Percentiles rank a stretch among this genome's conserved stretches.
Evolutionary conservation across 2,113 vertebrate species (phyloP).

Genomic region (Gallinago media): DNA sequence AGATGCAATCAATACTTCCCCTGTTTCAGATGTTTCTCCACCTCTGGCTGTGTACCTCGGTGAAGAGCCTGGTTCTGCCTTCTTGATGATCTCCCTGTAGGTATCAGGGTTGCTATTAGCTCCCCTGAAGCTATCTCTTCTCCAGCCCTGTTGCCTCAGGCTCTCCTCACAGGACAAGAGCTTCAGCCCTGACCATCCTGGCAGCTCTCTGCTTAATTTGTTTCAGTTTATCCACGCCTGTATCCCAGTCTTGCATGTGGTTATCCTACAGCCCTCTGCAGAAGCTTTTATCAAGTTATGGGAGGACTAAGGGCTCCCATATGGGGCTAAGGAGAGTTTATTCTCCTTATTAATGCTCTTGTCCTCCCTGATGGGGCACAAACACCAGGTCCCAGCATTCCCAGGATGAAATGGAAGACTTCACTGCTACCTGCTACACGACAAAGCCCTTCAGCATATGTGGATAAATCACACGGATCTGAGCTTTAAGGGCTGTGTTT

Average conservation of each 20-base stretch:
- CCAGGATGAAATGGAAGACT: background rate
- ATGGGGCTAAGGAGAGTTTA: background rate
- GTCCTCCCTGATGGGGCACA: background rate
- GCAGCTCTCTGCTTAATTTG: background rate
- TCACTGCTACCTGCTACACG: background rate
- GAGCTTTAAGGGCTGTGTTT: background rate
- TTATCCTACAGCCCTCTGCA: background rate
- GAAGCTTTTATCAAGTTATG: background rate
- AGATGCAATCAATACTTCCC: background rate
- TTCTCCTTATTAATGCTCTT: background rate
- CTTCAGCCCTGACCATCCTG: background rate
- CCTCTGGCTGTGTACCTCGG: background rate
- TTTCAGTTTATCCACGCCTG: background rate
- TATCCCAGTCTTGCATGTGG: background rate
- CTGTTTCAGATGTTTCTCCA: background rate
- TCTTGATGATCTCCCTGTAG: background rate
- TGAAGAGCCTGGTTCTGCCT: background rate
- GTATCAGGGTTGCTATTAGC: rapidly evolving
- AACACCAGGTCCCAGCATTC: background rate
- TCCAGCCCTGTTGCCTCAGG: background rate
- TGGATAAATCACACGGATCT: background rate
- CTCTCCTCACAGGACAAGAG: background rate
- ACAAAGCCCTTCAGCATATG: background rate
- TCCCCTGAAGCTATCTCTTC: background rate
- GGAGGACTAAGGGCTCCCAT: background rate